phyloP scores from a whole-genome alignment of 1,140 invertebrate genomes.

The Diorhabda carinulata region DNA sequence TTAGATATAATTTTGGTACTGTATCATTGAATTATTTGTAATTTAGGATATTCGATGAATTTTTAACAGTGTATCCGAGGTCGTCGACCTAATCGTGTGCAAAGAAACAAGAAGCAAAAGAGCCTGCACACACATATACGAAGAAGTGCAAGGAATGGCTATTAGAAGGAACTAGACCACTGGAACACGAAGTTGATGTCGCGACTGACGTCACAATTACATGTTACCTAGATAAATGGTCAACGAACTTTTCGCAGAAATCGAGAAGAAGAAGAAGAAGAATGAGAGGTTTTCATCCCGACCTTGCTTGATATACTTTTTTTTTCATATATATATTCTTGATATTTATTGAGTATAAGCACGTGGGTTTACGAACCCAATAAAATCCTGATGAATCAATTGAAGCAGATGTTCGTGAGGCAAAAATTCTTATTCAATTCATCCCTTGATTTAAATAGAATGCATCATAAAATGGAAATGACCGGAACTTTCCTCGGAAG shows the following conservation, averaged over 20 bases:
- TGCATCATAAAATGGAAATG: too few species aligned
- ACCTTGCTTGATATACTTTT: background rate
- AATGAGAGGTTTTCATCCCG: background rate
- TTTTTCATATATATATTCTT: too few species aligned
- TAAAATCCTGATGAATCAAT: too few species aligned
- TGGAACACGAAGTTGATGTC: slow-evolving; percentile 1
- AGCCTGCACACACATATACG: background rate
- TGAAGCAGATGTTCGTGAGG: too few species aligned
- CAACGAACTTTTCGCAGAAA: slow-evolving; percentile 2
- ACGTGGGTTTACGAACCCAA: too few species aligned
- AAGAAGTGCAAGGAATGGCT: slow-evolving; percentile 1
- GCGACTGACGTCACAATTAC: background rate
- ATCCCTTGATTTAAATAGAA: too few species aligned
- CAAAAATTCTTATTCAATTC: too few species aligned
- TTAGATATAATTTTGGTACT: too few species aligned
- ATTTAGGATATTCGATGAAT: too few species aligned
- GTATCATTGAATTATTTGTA: too few species aligned
- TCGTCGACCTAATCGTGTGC: background rate
- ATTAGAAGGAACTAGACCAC: background rate
- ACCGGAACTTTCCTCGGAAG: too few species aligned
- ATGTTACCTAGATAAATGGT: background rate
- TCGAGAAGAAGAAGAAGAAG: background rate
- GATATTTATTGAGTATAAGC: too few species aligned
- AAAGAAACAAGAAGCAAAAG: slow-evolving; percentile 2
- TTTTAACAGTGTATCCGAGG: background rate